Evolutionary conservation across 2,888 invertebrate genomes (phyloP).

Genomic region (Drosophila borealis): DNA sequence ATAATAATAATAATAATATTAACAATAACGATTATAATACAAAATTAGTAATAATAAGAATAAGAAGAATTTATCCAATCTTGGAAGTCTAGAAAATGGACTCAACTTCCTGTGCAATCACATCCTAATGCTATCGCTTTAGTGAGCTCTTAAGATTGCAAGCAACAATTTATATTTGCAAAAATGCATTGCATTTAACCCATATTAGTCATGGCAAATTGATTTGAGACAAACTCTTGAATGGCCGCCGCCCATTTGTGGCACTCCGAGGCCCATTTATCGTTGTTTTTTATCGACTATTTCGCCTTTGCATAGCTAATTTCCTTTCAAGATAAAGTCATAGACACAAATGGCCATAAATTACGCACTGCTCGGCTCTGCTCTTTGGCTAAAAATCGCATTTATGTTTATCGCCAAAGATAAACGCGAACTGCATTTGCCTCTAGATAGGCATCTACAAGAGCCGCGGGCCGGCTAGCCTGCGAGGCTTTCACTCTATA

Average conservation of each 20-base stretch:
- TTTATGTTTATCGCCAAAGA: conserved; percentile 66
- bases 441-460: conserved; percentile 62
- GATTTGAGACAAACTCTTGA: conserved; percentile 53
- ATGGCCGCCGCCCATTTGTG: conserved; percentile 52
- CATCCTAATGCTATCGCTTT: conserved; percentile 19
- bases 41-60: too few relatives aligned
- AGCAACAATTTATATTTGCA: conserved; percentile 51
- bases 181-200: conserved; percentile 61
- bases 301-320: conserved; percentile 67
- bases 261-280: conserved; percentile 56
- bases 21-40: too few relatives aligned
- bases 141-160: conserved; percentile 30
- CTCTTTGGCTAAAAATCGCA: conserved; percentile 47
- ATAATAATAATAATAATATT: too few relatives aligned
- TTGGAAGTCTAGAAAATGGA: conserved; percentile 6
- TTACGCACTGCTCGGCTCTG: conserved; percentile 63
- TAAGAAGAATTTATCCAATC: conserved; percentile 1
- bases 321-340: conserved; percentile 80
- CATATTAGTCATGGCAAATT: conserved; percentile 74
- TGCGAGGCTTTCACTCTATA: conserved; percentile 72
- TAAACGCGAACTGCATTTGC: conserved; percentile 51
- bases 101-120: conserved; percentile 24
- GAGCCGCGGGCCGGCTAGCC: conserved; percentile 2
- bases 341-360: conserved; percentile 75
- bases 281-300: conserved; percentile 49